These are phyloP conservation scores for Apis dorsata DNA, from an alignment of 1,140 invertebrate genomes.

Conservation along the genomic window DNA sequence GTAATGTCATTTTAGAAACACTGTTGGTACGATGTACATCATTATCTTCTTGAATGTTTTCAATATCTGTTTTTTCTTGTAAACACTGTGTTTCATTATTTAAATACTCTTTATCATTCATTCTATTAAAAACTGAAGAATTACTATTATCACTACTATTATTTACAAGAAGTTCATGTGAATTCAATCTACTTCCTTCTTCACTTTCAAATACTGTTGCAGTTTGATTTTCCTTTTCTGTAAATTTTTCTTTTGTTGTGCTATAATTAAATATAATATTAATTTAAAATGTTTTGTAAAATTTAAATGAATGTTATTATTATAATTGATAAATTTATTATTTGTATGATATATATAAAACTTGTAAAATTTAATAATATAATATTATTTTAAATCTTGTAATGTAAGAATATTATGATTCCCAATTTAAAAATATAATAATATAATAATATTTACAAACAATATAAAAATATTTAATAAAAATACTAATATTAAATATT, in stretches of 20 bases:
- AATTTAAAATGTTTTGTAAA: not conserved
- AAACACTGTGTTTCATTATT: constrained; percentile 4
- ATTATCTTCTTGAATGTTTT: constrained; percentile 11
- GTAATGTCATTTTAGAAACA: constrained; percentile 66
- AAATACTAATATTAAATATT: not conserved
- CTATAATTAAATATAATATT: constrained; percentile 17
- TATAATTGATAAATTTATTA: not conserved
- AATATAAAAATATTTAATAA: constrained; percentile 10
- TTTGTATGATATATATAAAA: not conserved
- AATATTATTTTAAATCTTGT: not conserved
- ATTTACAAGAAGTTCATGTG: constrained; percentile 1
- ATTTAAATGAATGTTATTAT: not conserved
- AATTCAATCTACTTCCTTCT: not conserved
- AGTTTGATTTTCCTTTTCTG: constrained; percentile 25
- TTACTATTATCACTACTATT: constrained; percentile 5
- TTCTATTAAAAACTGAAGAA: not conserved
- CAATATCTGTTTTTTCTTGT: not conserved
- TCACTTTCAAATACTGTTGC: not conserved
- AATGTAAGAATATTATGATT: not conserved
- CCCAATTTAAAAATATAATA: constrained; percentile 7
- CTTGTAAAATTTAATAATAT: not conserved
- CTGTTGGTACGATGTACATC: constrained; percentile 51
- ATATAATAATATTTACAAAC: constrained; percentile 1
- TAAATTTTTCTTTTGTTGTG: not conserved
- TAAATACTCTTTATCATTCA: constrained; percentile 26